Evolutionary conservation across 2,888 invertebrate species (phyloP).

Genomic region (Sialis lutaria): DNA sequence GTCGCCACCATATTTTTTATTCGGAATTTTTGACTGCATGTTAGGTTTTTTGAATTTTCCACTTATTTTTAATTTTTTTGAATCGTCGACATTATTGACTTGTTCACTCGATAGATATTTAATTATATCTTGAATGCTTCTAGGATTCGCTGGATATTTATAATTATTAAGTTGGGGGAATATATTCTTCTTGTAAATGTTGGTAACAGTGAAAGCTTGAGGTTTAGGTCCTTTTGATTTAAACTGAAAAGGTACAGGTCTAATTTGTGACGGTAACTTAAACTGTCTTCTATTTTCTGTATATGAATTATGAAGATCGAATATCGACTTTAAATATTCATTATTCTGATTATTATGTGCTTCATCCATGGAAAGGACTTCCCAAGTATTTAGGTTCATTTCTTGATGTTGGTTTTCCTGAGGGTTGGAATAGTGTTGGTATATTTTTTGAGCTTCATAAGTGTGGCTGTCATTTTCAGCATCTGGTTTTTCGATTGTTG

Average conservation of each 20-base stretch:
- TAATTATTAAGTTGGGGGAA: constrained; percentile 3
- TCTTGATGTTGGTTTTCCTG: no score
- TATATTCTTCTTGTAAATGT: not conserved
- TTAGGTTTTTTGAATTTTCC: not conserved
- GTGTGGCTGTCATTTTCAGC: not conserved
- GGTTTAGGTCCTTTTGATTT: not conserved
- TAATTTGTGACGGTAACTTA: not conserved
- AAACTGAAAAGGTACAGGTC: constrained; percentile 3
- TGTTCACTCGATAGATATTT: constrained; percentile 1
- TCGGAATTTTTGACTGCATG: not conserved
- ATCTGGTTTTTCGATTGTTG: not conserved
- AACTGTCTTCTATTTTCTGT: not conserved
- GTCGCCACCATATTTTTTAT: not conserved
- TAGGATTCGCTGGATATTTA: not conserved
- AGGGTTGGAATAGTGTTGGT: no score
- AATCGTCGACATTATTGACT: not conserved
- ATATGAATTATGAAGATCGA: not conserved
- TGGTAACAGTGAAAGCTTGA: constrained; percentile 1
- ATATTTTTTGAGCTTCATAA: no score
- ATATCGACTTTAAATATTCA: not conserved
- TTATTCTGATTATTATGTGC: no score
- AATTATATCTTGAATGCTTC: constrained; percentile 5
- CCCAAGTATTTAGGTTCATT: no score
- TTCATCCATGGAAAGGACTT: no score
- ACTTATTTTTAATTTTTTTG: not conserved